Percentiles rank a stretch among this genome's conserved stretches.
Evolutionary conservation across 1,140 invertebrate genomes (phyloP).

Genomic region (Eriocheir sinensis): DNA sequence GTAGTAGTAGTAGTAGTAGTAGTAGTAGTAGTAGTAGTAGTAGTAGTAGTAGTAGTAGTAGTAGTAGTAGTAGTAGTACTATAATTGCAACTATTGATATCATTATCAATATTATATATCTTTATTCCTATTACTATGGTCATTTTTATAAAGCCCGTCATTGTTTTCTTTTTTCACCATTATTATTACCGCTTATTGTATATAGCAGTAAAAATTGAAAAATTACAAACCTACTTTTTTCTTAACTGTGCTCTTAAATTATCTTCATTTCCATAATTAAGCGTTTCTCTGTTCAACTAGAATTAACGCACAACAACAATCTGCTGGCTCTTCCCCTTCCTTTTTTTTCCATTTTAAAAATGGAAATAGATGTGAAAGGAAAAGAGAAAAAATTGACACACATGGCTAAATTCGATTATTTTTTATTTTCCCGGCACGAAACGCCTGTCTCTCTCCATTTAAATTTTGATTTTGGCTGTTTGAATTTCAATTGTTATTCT

Average conservation of each 20-base stretch:
- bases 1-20: conserved; percentile 35
- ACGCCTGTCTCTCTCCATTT: conserved; percentile 74
- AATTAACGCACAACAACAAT: not conserved
- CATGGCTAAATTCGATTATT: conserved; percentile 74
- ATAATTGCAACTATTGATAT: not conserved
- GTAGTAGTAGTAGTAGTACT: not conserved
- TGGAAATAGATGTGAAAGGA: conserved; percentile 68
- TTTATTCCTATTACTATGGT: not conserved
- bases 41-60: not conserved
- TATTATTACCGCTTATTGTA: too few species aligned
- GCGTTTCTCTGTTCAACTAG: not conserved
- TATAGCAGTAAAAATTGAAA: too few species aligned
- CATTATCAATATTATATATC: not conserved
- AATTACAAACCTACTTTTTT: not conserved
- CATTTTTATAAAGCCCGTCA: too few species aligned
- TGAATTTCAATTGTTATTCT: conserved; percentile 77
- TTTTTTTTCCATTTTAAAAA: conserved; percentile 13
- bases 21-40: conserved; percentile 29
- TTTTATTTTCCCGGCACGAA: conserved; percentile 67
- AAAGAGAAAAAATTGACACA: conserved; percentile 65
- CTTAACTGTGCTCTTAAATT: not conserved
- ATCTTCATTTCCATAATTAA: conserved; percentile 41
- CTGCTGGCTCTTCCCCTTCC: not conserved
- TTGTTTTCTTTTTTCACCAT: too few species aligned
- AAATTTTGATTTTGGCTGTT: conserved; percentile 76